Conservation (phyloP, 2,113 vertebrate genomes). For the Athene noctua region DNA sequence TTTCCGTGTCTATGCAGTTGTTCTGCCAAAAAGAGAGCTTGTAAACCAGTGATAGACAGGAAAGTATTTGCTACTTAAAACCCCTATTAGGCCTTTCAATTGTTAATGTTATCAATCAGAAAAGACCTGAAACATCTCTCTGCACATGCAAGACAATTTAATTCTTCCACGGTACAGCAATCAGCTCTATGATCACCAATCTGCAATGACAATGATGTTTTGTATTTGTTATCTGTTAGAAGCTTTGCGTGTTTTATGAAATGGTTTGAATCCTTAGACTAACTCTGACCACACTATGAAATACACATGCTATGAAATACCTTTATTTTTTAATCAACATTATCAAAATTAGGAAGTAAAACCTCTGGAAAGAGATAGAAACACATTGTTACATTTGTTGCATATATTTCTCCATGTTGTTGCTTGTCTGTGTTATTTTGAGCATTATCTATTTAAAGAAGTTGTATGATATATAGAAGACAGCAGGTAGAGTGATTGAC, state of each 20-base stretch:
- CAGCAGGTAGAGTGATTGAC: constrained; percentile 48
- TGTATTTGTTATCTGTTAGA: background rate
- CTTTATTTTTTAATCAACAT: background rate
- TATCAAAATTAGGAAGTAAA: background rate
- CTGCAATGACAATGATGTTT: background rate
- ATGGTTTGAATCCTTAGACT: background rate
- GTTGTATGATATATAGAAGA: background rate
- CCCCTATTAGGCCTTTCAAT: background rate
- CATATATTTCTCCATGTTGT: background rate
- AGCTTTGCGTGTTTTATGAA: background rate
- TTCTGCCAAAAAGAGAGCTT: background rate
- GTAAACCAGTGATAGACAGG: background rate
- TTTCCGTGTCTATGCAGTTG: background rate
- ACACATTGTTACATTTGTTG: background rate
- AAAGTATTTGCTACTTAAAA: background rate
- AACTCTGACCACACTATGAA: background rate
- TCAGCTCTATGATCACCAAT: background rate
- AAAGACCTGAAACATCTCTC: background rate
- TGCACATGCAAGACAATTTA: background rate
- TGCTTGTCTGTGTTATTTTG: background rate
- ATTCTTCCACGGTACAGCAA: background rate
- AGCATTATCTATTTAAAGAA: constrained; percentile 17
- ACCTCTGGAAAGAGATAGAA: background rate
- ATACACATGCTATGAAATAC: background rate
- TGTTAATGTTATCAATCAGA: background rate